phyloP scores from a whole-genome alignment of 2,888 invertebrate species.

The Trachelus troglodyta region DNA sequence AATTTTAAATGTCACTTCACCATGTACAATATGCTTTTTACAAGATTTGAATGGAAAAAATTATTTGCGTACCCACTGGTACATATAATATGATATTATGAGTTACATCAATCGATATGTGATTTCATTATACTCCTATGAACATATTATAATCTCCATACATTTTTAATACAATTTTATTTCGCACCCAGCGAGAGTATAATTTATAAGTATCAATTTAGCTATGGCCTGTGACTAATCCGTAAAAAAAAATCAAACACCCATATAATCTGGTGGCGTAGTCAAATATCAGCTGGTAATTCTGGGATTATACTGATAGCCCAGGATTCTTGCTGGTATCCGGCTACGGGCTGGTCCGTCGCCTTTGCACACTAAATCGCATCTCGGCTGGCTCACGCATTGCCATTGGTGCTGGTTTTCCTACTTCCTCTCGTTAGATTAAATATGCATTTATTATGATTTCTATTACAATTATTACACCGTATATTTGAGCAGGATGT shows the following conservation, averaged over 20 bases:
- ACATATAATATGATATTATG: not conserved
- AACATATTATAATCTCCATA: not conserved
- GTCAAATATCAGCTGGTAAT: constrained; percentile 99
- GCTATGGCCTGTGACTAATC: constrained; percentile 62
- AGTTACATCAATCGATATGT: too few relatives aligned
- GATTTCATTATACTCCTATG: too few relatives aligned
- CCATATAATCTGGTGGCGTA: constrained; percentile 60
- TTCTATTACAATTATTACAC: constrained; percentile 3
- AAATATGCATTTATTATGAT: constrained; percentile 3
- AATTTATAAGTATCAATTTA: constrained; percentile 42
- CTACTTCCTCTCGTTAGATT: constrained; percentile 20
- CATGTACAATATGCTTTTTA: not conserved
- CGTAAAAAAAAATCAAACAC: constrained; percentile 37
- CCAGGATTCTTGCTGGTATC: constrained; percentile 93
- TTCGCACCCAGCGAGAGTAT: not conserved
- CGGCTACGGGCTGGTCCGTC: constrained; percentile 67
- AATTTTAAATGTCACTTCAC: not conserved
- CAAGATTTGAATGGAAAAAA: not conserved
- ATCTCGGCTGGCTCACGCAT: constrained; percentile 57
- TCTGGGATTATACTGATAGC: constrained; percentile 80
- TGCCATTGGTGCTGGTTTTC: constrained; percentile 63
- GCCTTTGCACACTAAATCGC: constrained; percentile 61
- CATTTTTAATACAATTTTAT: not conserved
- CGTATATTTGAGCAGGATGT: constrained; percentile 2
- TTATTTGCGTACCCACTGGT: not conserved